Conservation (phyloP, 2,888 invertebrate genomes). For the Laothoe populi region DNA sequence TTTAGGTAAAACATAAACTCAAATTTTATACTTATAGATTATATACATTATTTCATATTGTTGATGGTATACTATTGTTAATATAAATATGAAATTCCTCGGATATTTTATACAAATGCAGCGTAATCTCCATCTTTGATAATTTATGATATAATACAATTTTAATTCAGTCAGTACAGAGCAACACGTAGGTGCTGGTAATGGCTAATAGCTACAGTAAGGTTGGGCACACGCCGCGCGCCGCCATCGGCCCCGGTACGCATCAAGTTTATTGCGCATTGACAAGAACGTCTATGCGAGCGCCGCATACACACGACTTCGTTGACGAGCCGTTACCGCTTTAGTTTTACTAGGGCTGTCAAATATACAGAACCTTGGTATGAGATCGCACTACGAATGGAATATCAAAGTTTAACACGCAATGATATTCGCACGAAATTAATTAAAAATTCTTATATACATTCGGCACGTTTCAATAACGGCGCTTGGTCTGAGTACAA, state of each 20-base stretch:
- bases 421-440: background rate
- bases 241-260: conserved; percentile 37
- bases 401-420: conserved; percentile 5
- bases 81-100: too few relatives aligned
- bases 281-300: conserved; percentile 52
- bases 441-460: conserved; percentile 12
- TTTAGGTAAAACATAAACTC: too few relatives aligned
- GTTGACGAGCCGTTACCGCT: conserved; percentile 49
- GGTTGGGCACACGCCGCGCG: conserved; percentile 41
- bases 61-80: too few relatives aligned
- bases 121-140: too few relatives aligned
- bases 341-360: conserved; percentile 46
- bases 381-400: conserved; percentile 25
- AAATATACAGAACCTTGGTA: conserved; percentile 28
- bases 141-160: background rate
- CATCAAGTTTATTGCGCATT: conserved; percentile 67
- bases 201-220: conserved; percentile 23
- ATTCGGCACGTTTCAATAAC: conserved; percentile 9
- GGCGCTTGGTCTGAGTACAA: background rate
- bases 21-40: too few relatives aligned
- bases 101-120: too few relatives aligned
- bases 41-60: too few relatives aligned
- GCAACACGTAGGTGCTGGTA: conserved; percentile 21
- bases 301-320: conserved; percentile 73
- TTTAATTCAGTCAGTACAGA: background rate